Evolutionary conservation across 2,113 vertebrate genomes (phyloP), one percentile per base, ranked within the genome.

Genomic region (Aspidoscelis tigris): DNA sequence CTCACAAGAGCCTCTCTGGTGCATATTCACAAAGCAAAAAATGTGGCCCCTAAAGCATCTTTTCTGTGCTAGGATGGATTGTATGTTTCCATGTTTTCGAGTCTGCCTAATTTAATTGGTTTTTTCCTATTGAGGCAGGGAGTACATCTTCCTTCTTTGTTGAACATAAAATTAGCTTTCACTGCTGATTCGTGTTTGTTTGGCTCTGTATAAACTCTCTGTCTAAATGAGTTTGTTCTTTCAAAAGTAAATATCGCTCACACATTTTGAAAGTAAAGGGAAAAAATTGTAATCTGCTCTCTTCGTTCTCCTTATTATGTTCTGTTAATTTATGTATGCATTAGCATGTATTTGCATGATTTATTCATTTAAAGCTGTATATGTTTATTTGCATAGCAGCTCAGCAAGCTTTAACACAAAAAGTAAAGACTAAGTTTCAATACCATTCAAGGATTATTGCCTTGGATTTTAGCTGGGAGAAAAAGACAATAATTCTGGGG

Each of bases 321-420:
- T 94, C 90, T 88, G 95, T 91, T 95, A 95, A 94, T 95, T 95
- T 94, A 92, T 93, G 94, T 95, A 95, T 94, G 94, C 90, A 95
- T 95, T 95, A 94, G 92, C 95, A 95, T 95, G 93, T 70, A 95
- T 95, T 95, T 95, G 94, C 94, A 95, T 95, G 93, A 92, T 93
- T 94, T 95, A 94, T 95, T 95, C 94, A 94, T 93, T 94, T 95
- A 94, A 94, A 93, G 88, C 91, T 93, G 87, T 92, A 94, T 91
- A 82, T 95, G 90, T 95, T 95, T 94, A 92, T 94, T 93, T 92
- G 91, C 83, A 90, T 88, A 93, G 92, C 86, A 90, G 86, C 93
- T 94, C 91, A 92, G 86, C 91, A 88, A 92, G 87, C 87, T 93
- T 94, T 93, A 92, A 93, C 93, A 80, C 55, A 74, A 74, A 80